Conservation (phyloP, 1,140 invertebrate genomes). For the Mesaphorura yosii region DNA sequence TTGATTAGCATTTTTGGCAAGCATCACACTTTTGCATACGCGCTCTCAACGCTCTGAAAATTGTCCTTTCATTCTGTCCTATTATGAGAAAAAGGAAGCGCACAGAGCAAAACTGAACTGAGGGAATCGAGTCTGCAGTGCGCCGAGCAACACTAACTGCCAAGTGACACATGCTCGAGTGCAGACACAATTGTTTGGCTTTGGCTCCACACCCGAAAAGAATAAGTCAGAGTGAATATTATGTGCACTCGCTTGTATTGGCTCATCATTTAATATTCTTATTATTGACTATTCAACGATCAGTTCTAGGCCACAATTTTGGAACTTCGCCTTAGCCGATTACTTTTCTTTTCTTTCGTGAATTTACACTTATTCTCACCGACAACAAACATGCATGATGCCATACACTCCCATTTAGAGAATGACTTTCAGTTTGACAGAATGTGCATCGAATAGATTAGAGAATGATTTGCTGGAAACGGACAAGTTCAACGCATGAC, state of each 20-base stretch:
- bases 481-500: no score
- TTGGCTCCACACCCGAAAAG: not conserved
- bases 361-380: no score
- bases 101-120: no score
- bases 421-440: no score
- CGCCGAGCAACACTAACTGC: not conserved
- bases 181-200: not conserved
- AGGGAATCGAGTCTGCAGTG: no score
- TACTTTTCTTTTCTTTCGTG: not conserved
- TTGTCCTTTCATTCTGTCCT: not conserved
- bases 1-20: slow-evolving; percentile 32
- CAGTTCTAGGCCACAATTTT: not conserved
- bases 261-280: no score
- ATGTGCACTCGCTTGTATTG: no score
- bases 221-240: no score
- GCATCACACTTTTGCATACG: slow-evolving; percentile 10
- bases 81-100: not conserved
- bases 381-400: no score
- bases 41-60: not conserved
- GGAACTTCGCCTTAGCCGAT: not conserved
- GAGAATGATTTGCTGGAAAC: no score
- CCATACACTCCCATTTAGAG: not conserved
- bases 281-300: no score
- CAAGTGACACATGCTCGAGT: not conserved
- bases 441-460: no score